These are phyloP conservation scores for Cecropterus lyciades DNA, from an alignment of 1,140 invertebrate species.

Conservation along the genomic window DNA sequence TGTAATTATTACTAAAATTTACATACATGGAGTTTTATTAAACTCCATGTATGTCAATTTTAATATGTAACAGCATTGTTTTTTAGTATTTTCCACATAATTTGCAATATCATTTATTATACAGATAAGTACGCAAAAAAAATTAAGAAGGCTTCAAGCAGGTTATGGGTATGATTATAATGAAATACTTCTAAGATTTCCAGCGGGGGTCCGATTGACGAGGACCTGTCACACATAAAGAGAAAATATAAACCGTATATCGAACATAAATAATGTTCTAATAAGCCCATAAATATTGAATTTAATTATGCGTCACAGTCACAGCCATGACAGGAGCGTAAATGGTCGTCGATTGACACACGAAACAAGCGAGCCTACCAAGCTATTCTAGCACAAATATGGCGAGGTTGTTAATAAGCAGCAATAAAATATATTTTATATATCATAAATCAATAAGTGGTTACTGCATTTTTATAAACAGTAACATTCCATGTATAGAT, in stretches of 20 bases:
- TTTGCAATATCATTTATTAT: background rate
- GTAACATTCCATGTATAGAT: too few relatives aligned
- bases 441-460: conserved; percentile 1
- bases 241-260: conserved; percentile 8
- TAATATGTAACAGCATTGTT: too few relatives aligned
- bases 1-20: too few relatives aligned
- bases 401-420: conserved; percentile 24
- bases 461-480: background rate
- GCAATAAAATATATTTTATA: conserved; percentile 7
- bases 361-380: conserved; percentile 34
- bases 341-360: conserved; percentile 55
- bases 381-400: conserved; percentile 43
- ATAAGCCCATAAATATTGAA: conserved; percentile 69
- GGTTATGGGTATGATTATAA: conserved; percentile 17
- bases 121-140: background rate
- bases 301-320: conserved; percentile 60
- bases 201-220: conserved; percentile 14
- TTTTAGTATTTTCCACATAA: background rate
- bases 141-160: conserved; percentile 1
- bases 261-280: conserved; percentile 41
- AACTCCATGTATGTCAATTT: too few relatives aligned
- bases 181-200: conserved; percentile 4
- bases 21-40: too few relatives aligned
- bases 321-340: conserved; percentile 51
- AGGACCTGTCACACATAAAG: conserved; percentile 9